Conservation (phyloP, 92 coral and sea anemone species). For the Galaxea fascicularis region DNA sequence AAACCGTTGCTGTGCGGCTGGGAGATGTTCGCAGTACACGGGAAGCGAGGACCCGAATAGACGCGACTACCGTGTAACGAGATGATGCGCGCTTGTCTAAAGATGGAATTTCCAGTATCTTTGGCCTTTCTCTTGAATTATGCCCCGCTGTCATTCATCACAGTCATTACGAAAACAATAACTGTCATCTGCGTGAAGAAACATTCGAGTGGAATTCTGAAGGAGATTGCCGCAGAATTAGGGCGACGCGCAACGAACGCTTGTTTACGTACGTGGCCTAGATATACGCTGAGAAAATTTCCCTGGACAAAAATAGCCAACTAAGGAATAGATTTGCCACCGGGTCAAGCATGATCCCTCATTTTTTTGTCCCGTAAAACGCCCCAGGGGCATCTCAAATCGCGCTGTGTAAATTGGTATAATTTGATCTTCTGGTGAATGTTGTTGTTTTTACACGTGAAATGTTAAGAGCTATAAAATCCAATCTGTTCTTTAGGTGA, state of each 20-base stretch:
- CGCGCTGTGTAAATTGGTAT: constrained; percentile 40
- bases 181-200: constrained; percentile 62
- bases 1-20: constrained; percentile 18
- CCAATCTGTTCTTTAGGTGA: constrained; percentile 51
- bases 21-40: not conserved
- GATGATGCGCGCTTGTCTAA: constrained; percentile 73
- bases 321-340: not conserved
- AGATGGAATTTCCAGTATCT: constrained; percentile 90
- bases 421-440: constrained; percentile 34
- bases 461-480: constrained; percentile 39
- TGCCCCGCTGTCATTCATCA: constrained; percentile 85
- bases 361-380: constrained; percentile 37
- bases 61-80: constrained; percentile 2
- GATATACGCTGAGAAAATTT: not conserved
- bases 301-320: not conserved
- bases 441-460: constrained; percentile 47
- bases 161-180: constrained; percentile 79
- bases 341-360: constrained; percentile 25
- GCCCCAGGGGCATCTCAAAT: constrained; percentile 33
- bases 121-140: constrained; percentile 65
- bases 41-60: not conserved
- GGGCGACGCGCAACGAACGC: not conserved
- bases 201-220: constrained; percentile 42
- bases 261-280: not conserved
- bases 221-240: constrained; percentile 23